phyloP scores from a whole-genome alignment of 2,797 vertebrate species.

The Rhincodon typus region DNA sequence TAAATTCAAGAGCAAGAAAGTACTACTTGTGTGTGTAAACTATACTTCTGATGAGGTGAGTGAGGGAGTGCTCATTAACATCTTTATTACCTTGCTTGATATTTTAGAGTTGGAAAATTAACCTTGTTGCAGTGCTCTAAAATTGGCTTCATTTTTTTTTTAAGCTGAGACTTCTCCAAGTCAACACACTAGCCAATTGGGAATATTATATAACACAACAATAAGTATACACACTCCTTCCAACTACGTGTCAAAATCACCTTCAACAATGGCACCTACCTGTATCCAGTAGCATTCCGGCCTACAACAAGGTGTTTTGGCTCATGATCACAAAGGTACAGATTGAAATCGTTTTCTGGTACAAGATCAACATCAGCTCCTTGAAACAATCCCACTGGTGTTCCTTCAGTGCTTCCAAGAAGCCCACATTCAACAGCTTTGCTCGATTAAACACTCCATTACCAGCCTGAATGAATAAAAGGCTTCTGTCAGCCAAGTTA shows the following conservation, averaged over 20 bases:
- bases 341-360: constrained; percentile 89
- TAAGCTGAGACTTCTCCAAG: neutral
- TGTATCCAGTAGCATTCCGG: constrained; percentile 90
- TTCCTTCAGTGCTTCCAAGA: constrained; percentile 86
- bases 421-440: constrained; percentile 89
- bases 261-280: constrained; percentile 56
- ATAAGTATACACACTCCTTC: neutral
- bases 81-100: neutral
- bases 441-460: constrained; percentile 84
- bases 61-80: neutral
- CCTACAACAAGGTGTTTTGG: constrained; percentile 95
- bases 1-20: neutral
- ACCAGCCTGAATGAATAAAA: constrained; percentile 63
- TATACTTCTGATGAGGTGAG: neutral
- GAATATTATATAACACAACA: neutral
- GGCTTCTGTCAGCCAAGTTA: constrained; percentile 34
- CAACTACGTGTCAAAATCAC: neutral
- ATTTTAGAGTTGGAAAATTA: neutral
- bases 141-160: neutral
- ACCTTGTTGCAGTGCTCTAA: neutral
- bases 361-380: constrained; percentile 90
- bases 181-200: neutral
- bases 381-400: constrained; percentile 85
- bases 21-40: neutral
- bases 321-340: constrained; percentile 77